Evolutionary conservation across 23 tunicate species (phyloP), one percentile per base, ranked within the genome.

Genomic region (Styela clava): DNA sequence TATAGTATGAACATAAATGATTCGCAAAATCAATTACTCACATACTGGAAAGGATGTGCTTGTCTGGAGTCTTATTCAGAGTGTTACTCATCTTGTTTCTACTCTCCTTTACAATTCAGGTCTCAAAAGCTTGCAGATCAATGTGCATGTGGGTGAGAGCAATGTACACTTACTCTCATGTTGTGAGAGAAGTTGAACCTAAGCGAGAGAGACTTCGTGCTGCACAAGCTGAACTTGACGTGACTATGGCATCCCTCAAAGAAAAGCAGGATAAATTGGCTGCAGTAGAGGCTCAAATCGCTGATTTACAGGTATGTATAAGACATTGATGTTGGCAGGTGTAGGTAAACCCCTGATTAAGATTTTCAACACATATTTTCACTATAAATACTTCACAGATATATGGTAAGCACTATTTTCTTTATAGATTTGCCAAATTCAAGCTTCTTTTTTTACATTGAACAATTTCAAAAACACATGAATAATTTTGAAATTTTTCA

Each of bases 91-190:
- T n/a, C n/a, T n/a, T n/a, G n/a, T n/a, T n/a, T n/a, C n/a, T 44
- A 44, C 56, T 5, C 12, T 44, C 56, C 12, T 24, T 23, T 33
- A 73, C 16, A n/a, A 1, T 52, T 22, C 73, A 93, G 98, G 98
- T 93, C 1, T 94, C 98, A 32, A 94, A 94, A 83, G 98, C 98
- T 2, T 94, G 98, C 86, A 82, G 81, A 61, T 94, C 98, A 2
- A 83, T 94, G 91, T 94, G 98, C 74, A 94, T 94, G 98, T 94
- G 98, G 98, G 95, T 94, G 68, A 81, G 98, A 21, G 98, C 98
- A 63, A 94, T 94, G 98, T 83, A 94, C 85, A 89, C 95, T 51
- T 94, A 94, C 85, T 74, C 98, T 26, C 91, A 85, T 81, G 98
- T 94, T 12, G 95, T 94, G 37, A 65, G 86, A 33, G 98, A 94